These are phyloP conservation scores for Lasioglossum marginatum DNA, from an alignment of 2,888 invertebrate genomes.

Conservation along the genomic window DNA sequence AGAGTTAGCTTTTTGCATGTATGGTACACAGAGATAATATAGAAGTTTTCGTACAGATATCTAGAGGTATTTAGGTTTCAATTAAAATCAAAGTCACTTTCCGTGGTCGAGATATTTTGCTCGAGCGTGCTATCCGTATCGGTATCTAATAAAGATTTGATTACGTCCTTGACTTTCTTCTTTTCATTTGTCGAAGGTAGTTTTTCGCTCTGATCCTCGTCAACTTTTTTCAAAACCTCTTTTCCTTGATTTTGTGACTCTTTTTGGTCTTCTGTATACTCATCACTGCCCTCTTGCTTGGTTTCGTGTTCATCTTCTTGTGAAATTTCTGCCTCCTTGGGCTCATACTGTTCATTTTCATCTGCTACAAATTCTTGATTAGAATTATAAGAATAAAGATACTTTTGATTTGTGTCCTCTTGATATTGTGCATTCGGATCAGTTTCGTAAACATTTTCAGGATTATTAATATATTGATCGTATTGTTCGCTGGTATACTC, in stretches of 20 bases:
- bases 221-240: not conserved
- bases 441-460: slow-evolving; percentile 40
- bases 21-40: not conserved
- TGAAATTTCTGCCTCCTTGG: slow-evolving; percentile 40
- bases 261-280: slow-evolving; percentile 11
- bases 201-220: not conserved
- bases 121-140: slow-evolving; percentile 82
- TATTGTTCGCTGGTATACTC: slow-evolving; percentile 42
- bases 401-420: slow-evolving; percentile 55
- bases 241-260: slow-evolving; percentile 16
- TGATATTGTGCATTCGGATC: slow-evolving; percentile 59
- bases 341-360: slow-evolving; percentile 59
- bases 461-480: slow-evolving; percentile 37
- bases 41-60: not conserved
- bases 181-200: slow-evolving; percentile 48
- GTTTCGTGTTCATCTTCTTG: slow-evolving; percentile 46
- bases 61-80: slow-evolving; percentile 55
- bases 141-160: slow-evolving; percentile 78
- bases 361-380: slow-evolving; percentile 55
- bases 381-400: slow-evolving; percentile 42
- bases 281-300: not conserved
- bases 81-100: slow-evolving; percentile 83
- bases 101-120: slow-evolving; percentile 80
- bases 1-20: not conserved
- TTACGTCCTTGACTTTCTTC: slow-evolving; percentile 77